Evolutionary conservation across 2,888 invertebrate species (phyloP).

Genomic region (Chouioia cunea): DNA sequence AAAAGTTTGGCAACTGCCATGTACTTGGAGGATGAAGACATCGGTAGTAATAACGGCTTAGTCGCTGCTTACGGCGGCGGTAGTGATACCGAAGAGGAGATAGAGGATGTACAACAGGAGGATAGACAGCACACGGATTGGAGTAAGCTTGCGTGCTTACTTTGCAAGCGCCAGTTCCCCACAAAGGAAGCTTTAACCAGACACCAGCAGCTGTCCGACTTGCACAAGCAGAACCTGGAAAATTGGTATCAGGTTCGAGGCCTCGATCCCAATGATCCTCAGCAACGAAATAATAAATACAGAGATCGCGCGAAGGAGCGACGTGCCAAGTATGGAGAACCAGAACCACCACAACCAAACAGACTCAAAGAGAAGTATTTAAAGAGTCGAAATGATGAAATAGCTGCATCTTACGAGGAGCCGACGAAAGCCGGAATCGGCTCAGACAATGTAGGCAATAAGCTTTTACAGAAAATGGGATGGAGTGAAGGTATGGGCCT

Average conservation of each 20-base stretch:
- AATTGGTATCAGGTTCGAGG: slow-evolving; percentile 69
- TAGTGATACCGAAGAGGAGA: slow-evolving; percentile 78
- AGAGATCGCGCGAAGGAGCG: slow-evolving; percentile 97
- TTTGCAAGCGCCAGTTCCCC: slow-evolving; percentile 96
- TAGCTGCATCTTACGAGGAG: slow-evolving; percentile 67
- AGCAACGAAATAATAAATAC: slow-evolving; percentile 73
- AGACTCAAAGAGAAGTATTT: slow-evolving; percentile 81
- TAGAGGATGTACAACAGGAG: slow-evolving; percentile 74
- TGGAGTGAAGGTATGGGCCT: slow-evolving; percentile 98
- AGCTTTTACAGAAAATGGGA: slow-evolving; percentile 97
- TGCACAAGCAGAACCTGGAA: slow-evolving; percentile 91
- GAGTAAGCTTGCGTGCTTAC: slow-evolving; percentile 89
- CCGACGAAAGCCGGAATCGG: slow-evolving; percentile 80
- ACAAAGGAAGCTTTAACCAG: slow-evolving; percentile 89
- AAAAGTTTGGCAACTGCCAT: slow-evolving; percentile 65
- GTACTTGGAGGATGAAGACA: slow-evolving; percentile 65
- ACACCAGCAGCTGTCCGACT: slow-evolving; percentile 92
- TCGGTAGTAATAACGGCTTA: slow-evolving; percentile 69
- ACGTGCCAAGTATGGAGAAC: slow-evolving; percentile 91
- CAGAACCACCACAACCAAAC: slow-evolving; percentile 82
- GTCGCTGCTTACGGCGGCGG: slow-evolving; percentile 86
- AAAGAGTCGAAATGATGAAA: slow-evolving; percentile 71
- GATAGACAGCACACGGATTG: slow-evolving; percentile 79
- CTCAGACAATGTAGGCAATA: slow-evolving; percentile 93
- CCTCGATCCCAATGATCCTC: slow-evolving; percentile 68